Conservation (phyloP, 2,888 invertebrate genomes). For the Drosophila cyrtoloma region DNA sequence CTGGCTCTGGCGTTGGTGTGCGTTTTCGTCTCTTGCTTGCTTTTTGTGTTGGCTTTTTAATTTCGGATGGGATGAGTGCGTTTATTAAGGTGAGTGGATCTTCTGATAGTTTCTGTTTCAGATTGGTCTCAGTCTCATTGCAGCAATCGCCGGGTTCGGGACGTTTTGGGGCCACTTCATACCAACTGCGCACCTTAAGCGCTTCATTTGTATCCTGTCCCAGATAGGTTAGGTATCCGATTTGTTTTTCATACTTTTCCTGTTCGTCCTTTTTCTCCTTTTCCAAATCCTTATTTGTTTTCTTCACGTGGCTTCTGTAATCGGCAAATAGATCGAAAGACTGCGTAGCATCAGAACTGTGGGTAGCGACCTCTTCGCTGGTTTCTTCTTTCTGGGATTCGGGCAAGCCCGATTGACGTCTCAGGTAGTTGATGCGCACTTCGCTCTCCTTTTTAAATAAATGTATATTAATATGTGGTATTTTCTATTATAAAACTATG, state of each 20-base stretch:
- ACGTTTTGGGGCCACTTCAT: constrained; percentile 90
- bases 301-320: constrained; percentile 90
- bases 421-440: constrained; percentile 81
- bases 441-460: constrained; percentile 81
- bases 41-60: constrained; percentile 29
- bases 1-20: background rate
- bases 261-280: constrained; percentile 95
- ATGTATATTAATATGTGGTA: background rate
- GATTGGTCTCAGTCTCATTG: constrained; percentile 86
- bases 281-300: constrained; percentile 94
- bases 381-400: constrained; percentile 28
- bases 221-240: constrained; percentile 97
- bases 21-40: constrained; percentile 15
- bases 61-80: constrained; percentile 64
- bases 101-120: constrained; percentile 88
- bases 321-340: constrained; percentile 96
- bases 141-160: constrained; percentile 25
- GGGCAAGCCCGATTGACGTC: constrained; percentile 72
- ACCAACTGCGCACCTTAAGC: constrained; percentile 95
- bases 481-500: background rate
- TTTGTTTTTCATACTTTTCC: constrained; percentile 98
- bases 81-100: constrained; percentile 92
- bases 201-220: constrained; percentile 96
- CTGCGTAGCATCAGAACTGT: constrained; percentile 35
- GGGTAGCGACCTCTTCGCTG: constrained; percentile 14